Evolutionary conservation across 2,797 vertebrate genomes (phyloP), one percentile per base, ranked within the genome.

Genomic region (Myoxocephalus aenaeus): DNA sequence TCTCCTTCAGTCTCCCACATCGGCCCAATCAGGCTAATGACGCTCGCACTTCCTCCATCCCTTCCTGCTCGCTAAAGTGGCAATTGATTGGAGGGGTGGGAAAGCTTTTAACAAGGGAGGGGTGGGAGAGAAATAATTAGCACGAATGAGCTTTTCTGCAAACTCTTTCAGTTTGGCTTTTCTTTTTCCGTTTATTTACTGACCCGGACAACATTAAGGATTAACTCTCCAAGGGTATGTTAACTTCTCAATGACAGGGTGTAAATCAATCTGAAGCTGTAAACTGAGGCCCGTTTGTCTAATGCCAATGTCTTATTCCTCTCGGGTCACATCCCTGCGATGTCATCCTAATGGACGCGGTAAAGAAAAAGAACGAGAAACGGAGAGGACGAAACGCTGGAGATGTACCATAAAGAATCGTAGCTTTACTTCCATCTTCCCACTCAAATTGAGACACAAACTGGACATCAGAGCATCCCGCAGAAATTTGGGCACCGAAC

Each of bases 71-170:
- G 76, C 91, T 95, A 92, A 94, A 94, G 94, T 95, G 94, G 64
- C 92, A 74, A 95, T 95, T 95, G 95, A 95, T 95, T 94, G 91
- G 91, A 93, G 87, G 94, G 94, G 93, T 90, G 93, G 92, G 90
- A 90, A 94, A 91, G 94, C 93, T 95, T 95, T 96, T 95, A 95
- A 95, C 91, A 74, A 92, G 91, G 92, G 92, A 89, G 93, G 90
- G 91, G 90, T 89, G 91, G 92, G 87, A 92, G 90, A 88, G 83
- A 94, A 95, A 94, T 95, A 95, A 96, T 95, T 96, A 94, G 91
- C 89, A 90, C 63, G 76, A 92, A 92, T 92, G 93, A 91, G 92
- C 86, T 92, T 93, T 94, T 95, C 86, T 95, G 94, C 93, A 92
- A 92, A 94, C 92, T 90, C 90, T 70, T 87, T 90, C 87, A 88